phyloP scores from a whole-genome alignment of 2,797 vertebrate genomes.

The Hapalemur alaotrensis region DNA sequence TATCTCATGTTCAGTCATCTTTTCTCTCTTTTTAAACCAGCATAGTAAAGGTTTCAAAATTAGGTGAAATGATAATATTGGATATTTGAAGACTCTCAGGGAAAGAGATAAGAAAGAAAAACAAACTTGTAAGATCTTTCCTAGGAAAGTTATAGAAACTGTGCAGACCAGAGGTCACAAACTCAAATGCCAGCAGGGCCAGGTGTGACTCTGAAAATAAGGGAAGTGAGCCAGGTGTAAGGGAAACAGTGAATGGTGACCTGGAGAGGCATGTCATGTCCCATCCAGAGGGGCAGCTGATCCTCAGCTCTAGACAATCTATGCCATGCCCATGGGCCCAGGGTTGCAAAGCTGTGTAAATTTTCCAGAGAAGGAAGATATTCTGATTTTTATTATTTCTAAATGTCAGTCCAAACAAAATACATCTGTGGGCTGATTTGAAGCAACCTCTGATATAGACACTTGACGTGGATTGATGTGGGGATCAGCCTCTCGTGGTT shows the following conservation, averaged over 20 bases:
- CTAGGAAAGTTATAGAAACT: not conserved
- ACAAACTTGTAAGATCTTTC: not conserved
- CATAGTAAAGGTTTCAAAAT: not conserved
- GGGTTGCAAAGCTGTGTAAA: not conserved
- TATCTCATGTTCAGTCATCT: not conserved
- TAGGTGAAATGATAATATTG: constrained; percentile 4
- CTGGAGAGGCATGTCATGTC: not conserved
- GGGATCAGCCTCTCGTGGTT: constrained; percentile 72
- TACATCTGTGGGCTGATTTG: constrained; percentile 24
- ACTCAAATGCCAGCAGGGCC: not conserved
- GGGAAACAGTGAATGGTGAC: not conserved
- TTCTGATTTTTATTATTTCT: constrained; percentile 39
- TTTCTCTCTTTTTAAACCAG: constrained; percentile 12
- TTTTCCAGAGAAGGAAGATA: constrained; percentile 35
- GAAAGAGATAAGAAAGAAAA: constrained; percentile 11
- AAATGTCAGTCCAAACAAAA: constrained; percentile 51
- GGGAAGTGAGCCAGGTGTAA: not conserved
- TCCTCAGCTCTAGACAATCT: not conserved
- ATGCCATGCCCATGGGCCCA: not conserved
- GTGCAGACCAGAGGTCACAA: not conserved
- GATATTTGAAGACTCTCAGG: not conserved
- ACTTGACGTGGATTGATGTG: not conserved
- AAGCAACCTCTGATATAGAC: constrained; percentile 33
- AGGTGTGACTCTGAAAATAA: not conserved
- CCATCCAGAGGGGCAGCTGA: not conserved